Conservation (phyloP, 2,888 invertebrate genomes). For the Rotaria magnacalcarata region DNA sequence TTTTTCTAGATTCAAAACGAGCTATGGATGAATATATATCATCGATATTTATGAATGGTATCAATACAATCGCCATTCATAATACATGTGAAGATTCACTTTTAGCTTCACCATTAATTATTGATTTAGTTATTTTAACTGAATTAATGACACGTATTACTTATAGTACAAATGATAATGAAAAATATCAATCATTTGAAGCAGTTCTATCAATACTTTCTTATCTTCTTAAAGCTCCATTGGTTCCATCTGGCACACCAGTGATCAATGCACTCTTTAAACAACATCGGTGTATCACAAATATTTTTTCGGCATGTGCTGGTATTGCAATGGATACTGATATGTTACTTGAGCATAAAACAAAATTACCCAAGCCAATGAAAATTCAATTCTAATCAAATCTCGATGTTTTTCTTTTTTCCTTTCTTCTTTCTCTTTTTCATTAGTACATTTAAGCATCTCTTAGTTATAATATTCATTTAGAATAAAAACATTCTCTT, state of each 20-base stretch:
- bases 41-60: conserved; percentile 87
- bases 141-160: conserved; percentile 53
- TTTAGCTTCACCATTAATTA: conserved; percentile 67
- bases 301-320: conserved; percentile 16
- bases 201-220: background rate
- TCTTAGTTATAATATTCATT: too few relatives aligned
- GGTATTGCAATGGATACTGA: conserved; percentile 40
- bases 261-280: conserved; percentile 19
- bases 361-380: background rate
- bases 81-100: conserved; percentile 93
- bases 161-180: background rate
- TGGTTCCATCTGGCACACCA: conserved; percentile 65
- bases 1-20: conserved; percentile 65
- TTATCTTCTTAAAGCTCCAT: conserved; percentile 77
- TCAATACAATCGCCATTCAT: conserved; percentile 84
- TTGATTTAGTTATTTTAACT: conserved; percentile 67
- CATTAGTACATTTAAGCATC: too few relatives aligned
- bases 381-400: background rate
- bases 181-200: background rate
- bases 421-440: background rate
- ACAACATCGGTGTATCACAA: conserved; percentile 15
- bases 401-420: too few relatives aligned
- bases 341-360: conserved; percentile 40
- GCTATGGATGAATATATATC: conserved; percentile 96
- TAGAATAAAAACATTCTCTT: too few relatives aligned